These are phyloP conservation scores for Coilia nasus DNA, from an alignment of 2,797 vertebrate genomes.

Conservation along the genomic window DNA sequence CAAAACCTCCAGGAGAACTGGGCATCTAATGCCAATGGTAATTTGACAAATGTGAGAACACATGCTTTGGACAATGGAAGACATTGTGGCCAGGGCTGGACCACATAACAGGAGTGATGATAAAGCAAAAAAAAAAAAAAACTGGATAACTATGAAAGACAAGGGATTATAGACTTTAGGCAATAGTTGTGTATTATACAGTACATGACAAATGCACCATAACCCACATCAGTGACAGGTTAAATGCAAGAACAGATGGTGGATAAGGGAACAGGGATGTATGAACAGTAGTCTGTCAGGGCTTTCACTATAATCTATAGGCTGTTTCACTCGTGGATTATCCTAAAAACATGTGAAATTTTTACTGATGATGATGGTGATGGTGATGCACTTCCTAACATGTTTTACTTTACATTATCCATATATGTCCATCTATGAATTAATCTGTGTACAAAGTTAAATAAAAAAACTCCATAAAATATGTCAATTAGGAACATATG, in stretches of 20 bases:
- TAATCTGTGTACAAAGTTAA: not conserved
- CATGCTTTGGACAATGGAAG: conserved; percentile 32
- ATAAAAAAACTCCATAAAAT: not conserved
- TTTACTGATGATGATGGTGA: not conserved
- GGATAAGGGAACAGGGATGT: not conserved
- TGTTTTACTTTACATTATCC: not conserved
- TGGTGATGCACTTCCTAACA: not conserved
- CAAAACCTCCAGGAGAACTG: not conserved
- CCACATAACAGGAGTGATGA: not conserved
- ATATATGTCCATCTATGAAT: not conserved
- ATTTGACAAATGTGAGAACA: conserved; percentile 30
- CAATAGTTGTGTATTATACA: not conserved
- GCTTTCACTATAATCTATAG: not conserved
- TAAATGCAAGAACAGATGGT: conserved; percentile 18
- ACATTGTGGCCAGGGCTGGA: conserved; percentile 30
- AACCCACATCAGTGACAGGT: not conserved
- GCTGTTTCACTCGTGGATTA: not conserved
- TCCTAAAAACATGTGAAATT: too few relatives aligned
- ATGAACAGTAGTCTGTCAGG: not conserved
- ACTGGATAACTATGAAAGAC: not conserved
- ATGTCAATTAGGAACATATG: not conserved
- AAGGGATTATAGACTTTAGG: not conserved
- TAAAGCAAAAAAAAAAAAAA: not conserved
- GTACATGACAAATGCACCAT: conserved; percentile 10
- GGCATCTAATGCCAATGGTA: conserved; percentile 14